These are phyloP conservation scores for Lateolabrax maculatus DNA, from an alignment of 2,797 vertebrate genomes.

Conservation along the genomic window DNA sequence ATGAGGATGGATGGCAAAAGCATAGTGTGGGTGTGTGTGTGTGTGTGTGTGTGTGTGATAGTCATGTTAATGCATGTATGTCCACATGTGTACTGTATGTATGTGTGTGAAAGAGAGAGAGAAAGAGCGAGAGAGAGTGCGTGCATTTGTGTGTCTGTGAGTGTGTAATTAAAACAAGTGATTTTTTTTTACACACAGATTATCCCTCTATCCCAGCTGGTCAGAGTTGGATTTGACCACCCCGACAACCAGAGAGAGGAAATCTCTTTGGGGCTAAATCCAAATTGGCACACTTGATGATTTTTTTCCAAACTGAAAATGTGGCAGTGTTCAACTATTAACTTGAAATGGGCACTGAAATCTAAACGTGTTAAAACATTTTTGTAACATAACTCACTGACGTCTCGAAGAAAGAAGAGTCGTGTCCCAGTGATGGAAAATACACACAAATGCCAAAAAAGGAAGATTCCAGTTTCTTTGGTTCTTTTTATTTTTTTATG, in stretches of 20 bases:
- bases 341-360: slow-evolving; percentile 48
- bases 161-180: slow-evolving; percentile 88
- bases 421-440: background rate
- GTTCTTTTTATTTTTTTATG: slow-evolving; percentile 16
- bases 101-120: slow-evolving; percentile 24
- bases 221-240: slow-evolving; percentile 85
- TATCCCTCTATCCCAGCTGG: slow-evolving; percentile 87
- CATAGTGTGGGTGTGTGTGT: too few species aligned
- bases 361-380: slow-evolving; percentile 14
- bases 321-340: slow-evolving; percentile 46
- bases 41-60: background rate
- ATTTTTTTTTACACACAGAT: slow-evolving; percentile 83
- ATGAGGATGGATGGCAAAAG: slow-evolving; percentile 40
- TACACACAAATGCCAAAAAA: background rate
- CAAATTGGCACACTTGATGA: slow-evolving; percentile 84
- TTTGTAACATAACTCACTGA: background rate
- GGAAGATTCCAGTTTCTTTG: background rate
- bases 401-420: background rate
- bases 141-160: slow-evolving; percentile 68
- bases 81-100: slow-evolving; percentile 36
- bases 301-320: slow-evolving; percentile 62
- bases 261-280: slow-evolving; percentile 82
- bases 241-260: slow-evolving; percentile 81
- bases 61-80: slow-evolving; percentile 35
- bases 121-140: slow-evolving; percentile 40